phyloP scores from a whole-genome alignment of 2,888 invertebrate species.

The Eutolmus rufibarbis region DNA sequence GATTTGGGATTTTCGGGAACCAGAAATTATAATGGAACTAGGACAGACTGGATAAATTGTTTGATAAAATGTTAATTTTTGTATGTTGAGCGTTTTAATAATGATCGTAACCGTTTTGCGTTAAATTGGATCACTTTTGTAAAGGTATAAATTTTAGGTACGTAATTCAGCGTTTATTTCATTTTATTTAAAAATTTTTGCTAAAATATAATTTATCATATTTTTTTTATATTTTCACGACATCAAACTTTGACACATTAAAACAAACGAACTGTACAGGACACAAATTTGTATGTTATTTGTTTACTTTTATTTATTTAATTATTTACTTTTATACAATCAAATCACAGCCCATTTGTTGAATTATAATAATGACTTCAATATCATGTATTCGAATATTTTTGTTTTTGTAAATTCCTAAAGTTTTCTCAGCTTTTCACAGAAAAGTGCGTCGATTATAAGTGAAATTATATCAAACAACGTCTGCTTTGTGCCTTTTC shows the following conservation, averaged over 20 bases:
- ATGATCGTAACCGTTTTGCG: background rate
- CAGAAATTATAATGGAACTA: background rate
- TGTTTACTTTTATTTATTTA: constrained; percentile 47
- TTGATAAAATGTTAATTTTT: background rate
- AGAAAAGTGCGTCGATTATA: constrained; percentile 12
- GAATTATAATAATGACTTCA: constrained; percentile 50
- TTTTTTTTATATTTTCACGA: constrained; percentile 49
- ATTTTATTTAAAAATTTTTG: constrained; percentile 44
- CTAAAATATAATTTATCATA: constrained; percentile 45
- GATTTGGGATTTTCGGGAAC: background rate
- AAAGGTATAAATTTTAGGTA: constrained; percentile 26
- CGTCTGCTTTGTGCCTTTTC: background rate
- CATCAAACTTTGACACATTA: constrained; percentile 49
- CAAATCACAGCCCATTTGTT: constrained; percentile 56
- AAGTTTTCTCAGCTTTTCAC: constrained; percentile 5
- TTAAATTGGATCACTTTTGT: constrained; percentile 8
- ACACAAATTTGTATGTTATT: constrained; percentile 50
- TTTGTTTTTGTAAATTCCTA: constrained; percentile 25
- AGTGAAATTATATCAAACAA: constrained; percentile 11
- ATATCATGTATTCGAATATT: constrained; percentile 36
- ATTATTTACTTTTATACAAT: constrained; percentile 51
- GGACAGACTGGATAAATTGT: background rate
- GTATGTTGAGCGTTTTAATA: background rate
- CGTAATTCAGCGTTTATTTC: constrained; percentile 33
- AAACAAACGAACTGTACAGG: constrained; percentile 52